These are phyloP conservation scores for Drosophila triauraria DNA, from an alignment of 1,140 invertebrate species.

Conservation along the genomic window DNA sequence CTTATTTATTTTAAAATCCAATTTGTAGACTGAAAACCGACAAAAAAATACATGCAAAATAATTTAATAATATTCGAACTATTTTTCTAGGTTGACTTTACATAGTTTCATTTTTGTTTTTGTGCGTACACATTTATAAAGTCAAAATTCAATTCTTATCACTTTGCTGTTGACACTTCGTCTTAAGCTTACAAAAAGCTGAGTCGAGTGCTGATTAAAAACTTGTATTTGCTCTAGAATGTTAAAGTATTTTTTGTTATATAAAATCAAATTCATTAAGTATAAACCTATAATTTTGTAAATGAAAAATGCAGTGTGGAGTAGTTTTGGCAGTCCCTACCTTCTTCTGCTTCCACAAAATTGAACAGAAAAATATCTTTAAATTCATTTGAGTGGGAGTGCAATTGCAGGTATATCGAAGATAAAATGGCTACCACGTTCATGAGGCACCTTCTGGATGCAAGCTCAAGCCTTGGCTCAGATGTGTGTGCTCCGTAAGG, in stretches of 20 bases:
- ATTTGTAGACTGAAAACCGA: no score
- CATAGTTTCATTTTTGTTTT: no score
- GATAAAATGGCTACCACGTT: conserved; percentile 52
- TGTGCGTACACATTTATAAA: no score
- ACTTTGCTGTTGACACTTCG: neutral
- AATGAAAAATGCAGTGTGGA: neutral
- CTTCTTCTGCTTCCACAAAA: neutral
- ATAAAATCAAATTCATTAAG: no score
- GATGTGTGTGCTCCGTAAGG: conserved; percentile 1
- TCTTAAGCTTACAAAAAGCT: neutral
- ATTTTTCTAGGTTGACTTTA: no score
- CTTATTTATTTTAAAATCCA: no score
- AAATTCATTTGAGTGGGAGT: conserved; percentile 55
- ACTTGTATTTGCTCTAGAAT: neutral
- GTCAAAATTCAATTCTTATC: neutral
- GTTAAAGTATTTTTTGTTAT: neutral
- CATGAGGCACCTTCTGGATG: conserved; percentile 57
- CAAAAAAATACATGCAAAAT: no score
- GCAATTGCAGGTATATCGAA: conserved; percentile 17
- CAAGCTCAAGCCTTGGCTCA: conserved; percentile 6
- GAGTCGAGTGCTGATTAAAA: neutral
- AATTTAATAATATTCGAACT: no score
- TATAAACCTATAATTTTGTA: no score
- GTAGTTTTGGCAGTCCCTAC: no score
- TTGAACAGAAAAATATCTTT: neutral